A percentile compares a stretch with the other conserved stretches of the same genome.
phyloP scores from a whole-genome alignment of 2,888 invertebrate genomes.

The Argyresthia goedartella region DNA sequence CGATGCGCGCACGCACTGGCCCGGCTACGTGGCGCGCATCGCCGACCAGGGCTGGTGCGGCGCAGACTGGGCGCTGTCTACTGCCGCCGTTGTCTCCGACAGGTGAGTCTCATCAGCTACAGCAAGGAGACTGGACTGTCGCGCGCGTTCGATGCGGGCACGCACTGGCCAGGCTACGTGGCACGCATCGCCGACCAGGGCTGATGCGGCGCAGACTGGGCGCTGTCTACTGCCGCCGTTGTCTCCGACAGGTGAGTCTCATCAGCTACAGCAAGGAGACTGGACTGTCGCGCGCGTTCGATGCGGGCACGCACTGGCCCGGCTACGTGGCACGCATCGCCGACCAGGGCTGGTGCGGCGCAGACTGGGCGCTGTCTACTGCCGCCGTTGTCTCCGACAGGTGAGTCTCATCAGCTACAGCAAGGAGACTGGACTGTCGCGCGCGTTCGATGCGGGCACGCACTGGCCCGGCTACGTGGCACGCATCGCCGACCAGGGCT shows the following conservation, averaged over 20 bases:
- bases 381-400: constrained; percentile 85
- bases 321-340: constrained; percentile 76
- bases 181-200: constrained; percentile 80
- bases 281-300: constrained; percentile 78
- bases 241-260: constrained; percentile 77
- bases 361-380: constrained; percentile 95
- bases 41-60: constrained; percentile 86
- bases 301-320: constrained; percentile 82
- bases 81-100: constrained; percentile 84
- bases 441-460: constrained; percentile 80
- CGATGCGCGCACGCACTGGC: constrained; percentile 84
- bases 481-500: constrained; percentile 78
- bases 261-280: background rate
- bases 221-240: constrained; percentile 85
- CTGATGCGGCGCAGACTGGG: constrained; percentile 94
- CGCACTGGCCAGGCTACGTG: constrained; percentile 81
- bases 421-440: constrained; percentile 59
- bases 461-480: constrained; percentile 83
- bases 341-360: constrained; percentile 86
- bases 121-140: constrained; percentile 58
- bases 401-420: constrained; percentile 24
- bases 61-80: constrained; percentile 94
- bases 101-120: constrained; percentile 48
- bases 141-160: constrained; percentile 79
- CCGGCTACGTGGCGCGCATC: constrained; percentile 76